A percentile compares a stretch with the other conserved stretches of the same genome.
Conservation (phyloP, 1,140 invertebrate genomes). For the Drepana arcuata region DNA sequence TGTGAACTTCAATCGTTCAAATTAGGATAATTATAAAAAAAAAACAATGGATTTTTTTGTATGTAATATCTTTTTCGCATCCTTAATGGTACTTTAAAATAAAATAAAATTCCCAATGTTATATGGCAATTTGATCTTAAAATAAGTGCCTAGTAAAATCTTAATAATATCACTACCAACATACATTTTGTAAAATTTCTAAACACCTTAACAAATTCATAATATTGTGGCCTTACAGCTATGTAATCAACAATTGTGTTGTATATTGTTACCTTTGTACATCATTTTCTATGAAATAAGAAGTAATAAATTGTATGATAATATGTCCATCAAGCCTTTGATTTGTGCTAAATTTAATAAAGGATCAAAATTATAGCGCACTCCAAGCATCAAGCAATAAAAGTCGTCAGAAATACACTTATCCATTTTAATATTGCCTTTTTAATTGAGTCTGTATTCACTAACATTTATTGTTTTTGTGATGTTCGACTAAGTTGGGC, state of each 20-base stretch:
- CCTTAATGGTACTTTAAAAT: conserved; percentile 32
- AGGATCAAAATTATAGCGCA: too few species aligned
- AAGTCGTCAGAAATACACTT: too few species aligned
- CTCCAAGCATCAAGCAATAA: too few species aligned
- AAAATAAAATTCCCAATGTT: conserved; percentile 34
- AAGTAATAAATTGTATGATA: too few species aligned
- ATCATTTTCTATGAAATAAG: conserved; percentile 16
- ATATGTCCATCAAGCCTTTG: too few species aligned
- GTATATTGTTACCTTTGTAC: conserved; percentile 32
- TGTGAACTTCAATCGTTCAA: too few species aligned
- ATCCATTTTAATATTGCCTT: too few species aligned
- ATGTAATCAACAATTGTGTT: conserved; percentile 25
- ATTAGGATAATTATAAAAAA: conserved; percentile 2
- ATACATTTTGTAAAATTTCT: conserved; percentile 37
- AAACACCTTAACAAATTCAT: conserved; percentile 46
- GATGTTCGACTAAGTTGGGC: too few species aligned
- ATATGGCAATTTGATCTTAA: conserved; percentile 40
- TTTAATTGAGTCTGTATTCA: too few species aligned
- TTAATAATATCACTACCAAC: conserved; percentile 26
- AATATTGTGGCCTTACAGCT: conserved; percentile 32
- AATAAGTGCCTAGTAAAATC: conserved; percentile 36
- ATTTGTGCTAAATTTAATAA: too few species aligned
- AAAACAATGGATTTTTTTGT: conserved; percentile 4
- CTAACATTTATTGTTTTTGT: too few species aligned
- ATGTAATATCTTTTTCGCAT: conserved; percentile 9